Conservation (phyloP, 2,888 invertebrate genomes). For the Idaea aversata region DNA sequence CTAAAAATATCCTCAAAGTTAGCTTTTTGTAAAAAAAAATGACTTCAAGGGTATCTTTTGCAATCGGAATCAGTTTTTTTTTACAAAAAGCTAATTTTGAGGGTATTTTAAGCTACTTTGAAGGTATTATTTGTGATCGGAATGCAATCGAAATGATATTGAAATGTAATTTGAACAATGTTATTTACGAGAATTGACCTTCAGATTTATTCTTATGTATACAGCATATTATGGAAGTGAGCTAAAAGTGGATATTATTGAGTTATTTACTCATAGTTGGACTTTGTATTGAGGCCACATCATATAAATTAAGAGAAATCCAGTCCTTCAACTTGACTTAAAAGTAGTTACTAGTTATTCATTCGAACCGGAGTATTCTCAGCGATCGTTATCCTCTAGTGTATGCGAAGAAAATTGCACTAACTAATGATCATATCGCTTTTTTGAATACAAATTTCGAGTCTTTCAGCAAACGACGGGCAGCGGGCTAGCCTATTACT, state of each 20-base stretch:
- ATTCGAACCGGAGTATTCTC: slow-evolving; percentile 55
- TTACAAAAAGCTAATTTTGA: no score
- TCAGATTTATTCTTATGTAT: no score
- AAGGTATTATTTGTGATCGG: no score
- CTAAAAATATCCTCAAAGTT: no score
- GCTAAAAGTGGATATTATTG: slow-evolving; percentile 37
- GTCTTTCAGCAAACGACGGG: slow-evolving; percentile 64
- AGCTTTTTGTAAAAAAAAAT: no score
- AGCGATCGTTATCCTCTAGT: slow-evolving; percentile 61
- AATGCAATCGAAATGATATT: no score
- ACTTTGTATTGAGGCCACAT: slow-evolving; percentile 49
- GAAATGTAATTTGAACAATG: no score
- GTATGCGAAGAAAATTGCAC: slow-evolving; percentile 75
- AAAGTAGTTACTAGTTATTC: slow-evolving; percentile 68
- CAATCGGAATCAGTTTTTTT: no score
- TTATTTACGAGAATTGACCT: no score
- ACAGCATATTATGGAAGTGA: slow-evolving; percentile 51
- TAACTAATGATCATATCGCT: slow-evolving; percentile 75
- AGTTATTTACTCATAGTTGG: slow-evolving; percentile 32
- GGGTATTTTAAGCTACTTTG: no score
- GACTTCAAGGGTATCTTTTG: no score
- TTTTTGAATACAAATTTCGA: slow-evolving; percentile 73
- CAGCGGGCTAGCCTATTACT: slow-evolving; percentile 61
- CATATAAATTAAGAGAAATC: slow-evolving; percentile 51
- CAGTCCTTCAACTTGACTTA: slow-evolving; percentile 48